Conservation (phyloP, 2,888 invertebrate species). For the Proisotoma minuta region DNA sequence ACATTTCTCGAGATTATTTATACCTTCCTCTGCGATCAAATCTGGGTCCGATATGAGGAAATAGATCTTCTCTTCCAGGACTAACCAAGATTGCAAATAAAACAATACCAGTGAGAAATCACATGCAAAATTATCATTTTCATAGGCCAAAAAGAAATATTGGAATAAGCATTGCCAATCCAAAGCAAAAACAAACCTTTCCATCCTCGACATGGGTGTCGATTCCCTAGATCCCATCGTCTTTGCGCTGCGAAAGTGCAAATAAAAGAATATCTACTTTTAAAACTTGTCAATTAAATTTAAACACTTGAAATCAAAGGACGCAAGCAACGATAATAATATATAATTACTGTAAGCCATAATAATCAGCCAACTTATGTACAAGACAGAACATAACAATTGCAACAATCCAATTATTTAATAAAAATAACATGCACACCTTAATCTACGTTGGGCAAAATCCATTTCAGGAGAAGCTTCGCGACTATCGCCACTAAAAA, state of each 20-base stretch:
- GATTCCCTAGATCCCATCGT: conserved; percentile 37
- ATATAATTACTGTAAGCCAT: too few species aligned
- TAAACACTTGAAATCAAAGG: too few species aligned
- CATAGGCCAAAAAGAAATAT: conserved; percentile 36
- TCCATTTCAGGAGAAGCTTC: conserved; percentile 47
- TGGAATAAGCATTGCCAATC: conserved; percentile 36
- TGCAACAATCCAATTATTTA: neutral
- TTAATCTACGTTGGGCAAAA: conserved; percentile 47
- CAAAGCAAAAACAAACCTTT: conserved; percentile 48
- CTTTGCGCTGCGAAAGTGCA: conserved; percentile 26
- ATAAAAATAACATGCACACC: conserved; percentile 40
- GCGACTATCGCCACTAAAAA: conserved; percentile 46
- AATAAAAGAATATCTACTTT: too few species aligned
- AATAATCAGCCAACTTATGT: too few species aligned
- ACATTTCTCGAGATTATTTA: neutral
- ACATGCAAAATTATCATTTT: conserved; percentile 17
- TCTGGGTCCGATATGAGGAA: conserved; percentile 85
- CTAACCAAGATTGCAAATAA: too few species aligned
- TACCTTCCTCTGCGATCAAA: conserved; percentile 84
- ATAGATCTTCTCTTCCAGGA: conserved; percentile 59
- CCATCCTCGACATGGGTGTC: conserved; percentile 43
- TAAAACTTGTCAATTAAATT: too few species aligned
- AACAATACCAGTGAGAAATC: conserved; percentile 23
- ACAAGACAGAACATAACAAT: neutral
- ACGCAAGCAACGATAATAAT: too few species aligned